phyloP scores from a whole-genome alignment of 2,888 invertebrate species.

The Lepidonotus clava region DNA sequence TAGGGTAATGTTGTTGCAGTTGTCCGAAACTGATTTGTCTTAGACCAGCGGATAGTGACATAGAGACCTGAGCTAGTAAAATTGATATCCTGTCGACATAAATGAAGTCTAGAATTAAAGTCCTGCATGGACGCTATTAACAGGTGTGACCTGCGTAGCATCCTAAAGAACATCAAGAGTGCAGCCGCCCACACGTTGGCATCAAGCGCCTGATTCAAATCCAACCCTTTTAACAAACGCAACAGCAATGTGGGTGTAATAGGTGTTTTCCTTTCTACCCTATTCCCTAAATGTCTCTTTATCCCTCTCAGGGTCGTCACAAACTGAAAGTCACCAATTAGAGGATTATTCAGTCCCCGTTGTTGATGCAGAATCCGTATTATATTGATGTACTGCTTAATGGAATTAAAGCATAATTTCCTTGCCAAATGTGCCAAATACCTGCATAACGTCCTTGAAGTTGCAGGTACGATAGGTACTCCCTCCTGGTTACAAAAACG shows the following conservation, averaged over 20 bases:
- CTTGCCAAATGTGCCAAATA: slow-evolving; percentile 29
- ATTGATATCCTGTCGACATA: too few species aligned
- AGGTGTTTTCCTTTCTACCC: not conserved
- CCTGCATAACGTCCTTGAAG: not conserved
- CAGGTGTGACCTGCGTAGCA: not conserved
- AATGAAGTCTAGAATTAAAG: too few species aligned
- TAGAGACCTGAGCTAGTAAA: too few species aligned
- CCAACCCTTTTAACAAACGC: not conserved
- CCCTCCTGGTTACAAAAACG: not conserved
- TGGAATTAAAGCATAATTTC: not conserved
- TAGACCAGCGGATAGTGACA: slow-evolving; percentile 1
- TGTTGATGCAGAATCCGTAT: not conserved
- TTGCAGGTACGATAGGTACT: not conserved
- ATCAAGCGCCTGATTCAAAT: not conserved
- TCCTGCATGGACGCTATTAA: not conserved
- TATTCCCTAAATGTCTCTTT: not conserved
- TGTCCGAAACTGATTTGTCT: slow-evolving; percentile 34
- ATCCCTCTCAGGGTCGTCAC: not conserved
- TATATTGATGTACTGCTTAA: slow-evolving; percentile 11
- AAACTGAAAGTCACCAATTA: too few species aligned
- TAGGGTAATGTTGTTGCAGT: not conserved
- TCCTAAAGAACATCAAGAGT: slow-evolving; percentile 9
- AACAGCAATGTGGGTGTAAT: slow-evolving; percentile 27
- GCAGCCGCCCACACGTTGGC: slow-evolving; percentile 33
- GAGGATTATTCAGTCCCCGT: not conserved